Evolutionary conservation across 2,113 vertebrate genomes (phyloP).

Genomic region (Phrynocephalus versicolor): DNA sequence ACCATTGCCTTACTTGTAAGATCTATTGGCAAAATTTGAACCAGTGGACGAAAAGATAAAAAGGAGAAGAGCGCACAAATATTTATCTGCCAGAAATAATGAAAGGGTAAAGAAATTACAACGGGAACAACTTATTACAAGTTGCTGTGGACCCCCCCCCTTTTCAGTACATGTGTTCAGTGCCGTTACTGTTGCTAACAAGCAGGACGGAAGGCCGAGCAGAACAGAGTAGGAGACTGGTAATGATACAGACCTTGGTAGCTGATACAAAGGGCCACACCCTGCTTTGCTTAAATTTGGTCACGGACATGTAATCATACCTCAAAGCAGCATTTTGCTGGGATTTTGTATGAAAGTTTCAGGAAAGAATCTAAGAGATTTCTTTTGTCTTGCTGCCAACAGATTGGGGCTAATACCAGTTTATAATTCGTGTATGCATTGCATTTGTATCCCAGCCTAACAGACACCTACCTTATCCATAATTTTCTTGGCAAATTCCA

Average conservation of each 20-base stretch:
- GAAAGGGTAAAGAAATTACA: neutral
- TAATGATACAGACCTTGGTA: neutral
- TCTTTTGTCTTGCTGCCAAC: neutral
- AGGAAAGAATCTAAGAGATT: neutral
- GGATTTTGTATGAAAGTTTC: neutral
- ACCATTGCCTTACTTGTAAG: neutral
- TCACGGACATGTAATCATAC: neutral
- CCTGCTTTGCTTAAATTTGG: neutral
- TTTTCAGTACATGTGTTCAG: neutral
- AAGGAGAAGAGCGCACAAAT: neutral
- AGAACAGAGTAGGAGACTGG: neutral
- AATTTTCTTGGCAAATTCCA: slow-evolving; percentile 84
- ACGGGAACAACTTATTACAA: neutral
- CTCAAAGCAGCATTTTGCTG: neutral
- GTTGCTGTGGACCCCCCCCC: no score
- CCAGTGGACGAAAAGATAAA: neutral
- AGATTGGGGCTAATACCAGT: neutral
- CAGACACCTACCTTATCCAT: slow-evolving; percentile 78
- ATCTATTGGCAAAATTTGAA: neutral
- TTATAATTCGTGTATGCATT: neutral
- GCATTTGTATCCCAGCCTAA: neutral
- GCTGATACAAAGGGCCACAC: neutral
- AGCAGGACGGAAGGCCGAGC: neutral
- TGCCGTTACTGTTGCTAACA: neutral
- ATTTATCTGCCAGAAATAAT: neutral